Base-by-base conservation (phyloP, 2,888 invertebrate genomes). In the Epsilonema sp. region DNA sequence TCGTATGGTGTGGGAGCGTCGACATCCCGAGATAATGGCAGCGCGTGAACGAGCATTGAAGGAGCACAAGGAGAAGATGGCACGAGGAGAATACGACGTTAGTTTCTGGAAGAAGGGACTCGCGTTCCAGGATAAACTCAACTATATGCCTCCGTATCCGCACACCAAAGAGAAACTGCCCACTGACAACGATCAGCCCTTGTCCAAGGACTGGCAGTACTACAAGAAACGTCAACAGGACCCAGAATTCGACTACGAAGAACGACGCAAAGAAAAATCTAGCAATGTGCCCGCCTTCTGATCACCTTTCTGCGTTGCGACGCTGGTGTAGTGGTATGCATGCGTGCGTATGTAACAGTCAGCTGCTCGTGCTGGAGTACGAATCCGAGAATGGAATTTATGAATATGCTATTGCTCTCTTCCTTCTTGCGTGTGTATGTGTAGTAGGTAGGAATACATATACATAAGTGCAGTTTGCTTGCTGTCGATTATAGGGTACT, bases 1-100 rank as follows among this genome's bases (percentile, higher is more conserved):
- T 71, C 81, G 97, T 54, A 73, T 97, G 76, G 74, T 92, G 58
- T 94, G 90, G 90, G 92, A 97, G 70, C 78, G 87, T 64, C 78
- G 90, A 53, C 78, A 94, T 55, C 63, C 62, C 22, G 63, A 65
- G 49, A 62, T 63, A 39, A 62, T 65, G 61, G 62, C 54, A 19
- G 59, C 58, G 42, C 55, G 63, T 20, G 52, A 51, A 4, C 45
- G 46, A 2, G 50, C 49, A 31, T 48, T 52, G 39, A 53, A 49
- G n/a, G 54, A 55, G 16, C 56, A 58, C 45, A 56, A 55, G 51
- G 54, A 56, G 39, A 52, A 51, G 42, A 45, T 60, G 26, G 53
- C 50, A 8, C 48, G 53, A n/a, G 61, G 60, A 47, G 31, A 13
- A 13, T 31, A 31, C 31, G 39, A 39, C 39, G 16, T 5, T 11